Percentiles rank a stretch among this genome's conserved stretches.
phyloP scores from a whole-genome alignment of 2,888 invertebrate genomes.

The Sminthurinus aureus region DNA sequence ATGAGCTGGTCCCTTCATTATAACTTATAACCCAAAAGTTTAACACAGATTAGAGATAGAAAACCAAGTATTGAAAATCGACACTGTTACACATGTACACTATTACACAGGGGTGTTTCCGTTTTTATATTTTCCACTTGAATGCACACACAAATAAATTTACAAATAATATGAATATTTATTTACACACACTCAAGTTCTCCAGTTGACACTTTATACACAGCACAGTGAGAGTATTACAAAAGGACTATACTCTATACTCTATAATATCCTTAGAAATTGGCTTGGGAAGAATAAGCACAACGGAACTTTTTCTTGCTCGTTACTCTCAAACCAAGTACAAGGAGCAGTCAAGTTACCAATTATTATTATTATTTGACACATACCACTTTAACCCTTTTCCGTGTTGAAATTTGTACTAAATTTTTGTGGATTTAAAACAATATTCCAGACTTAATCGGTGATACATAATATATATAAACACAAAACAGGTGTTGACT shows the following conservation, averaged over 20 bases:
- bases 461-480: too few relatives aligned
- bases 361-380: too few relatives aligned
- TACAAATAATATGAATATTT: not conserved
- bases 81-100: not conserved
- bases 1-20: constrained; percentile 15
- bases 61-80: not conserved
- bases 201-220: not conserved
- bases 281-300: not conserved
- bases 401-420: too few relatives aligned
- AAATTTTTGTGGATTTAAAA: too few relatives aligned
- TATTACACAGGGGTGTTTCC: not conserved
- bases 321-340: not conserved
- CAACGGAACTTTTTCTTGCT: not conserved
- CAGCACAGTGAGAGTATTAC: not conserved
- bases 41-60: too few relatives aligned
- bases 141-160: not conserved
- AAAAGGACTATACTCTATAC: not conserved
- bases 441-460: too few relatives aligned
- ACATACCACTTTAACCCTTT: too few relatives aligned
- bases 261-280: not conserved
- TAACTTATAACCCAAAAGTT: not conserved
- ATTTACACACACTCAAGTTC: not conserved
- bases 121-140: not conserved
- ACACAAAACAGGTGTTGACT: too few relatives aligned
- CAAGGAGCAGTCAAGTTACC: too few relatives aligned